These are phyloP conservation scores for Rhinogobio ventralis DNA, from an alignment of 2,797 vertebrate genomes.

Conservation along the genomic window DNA sequence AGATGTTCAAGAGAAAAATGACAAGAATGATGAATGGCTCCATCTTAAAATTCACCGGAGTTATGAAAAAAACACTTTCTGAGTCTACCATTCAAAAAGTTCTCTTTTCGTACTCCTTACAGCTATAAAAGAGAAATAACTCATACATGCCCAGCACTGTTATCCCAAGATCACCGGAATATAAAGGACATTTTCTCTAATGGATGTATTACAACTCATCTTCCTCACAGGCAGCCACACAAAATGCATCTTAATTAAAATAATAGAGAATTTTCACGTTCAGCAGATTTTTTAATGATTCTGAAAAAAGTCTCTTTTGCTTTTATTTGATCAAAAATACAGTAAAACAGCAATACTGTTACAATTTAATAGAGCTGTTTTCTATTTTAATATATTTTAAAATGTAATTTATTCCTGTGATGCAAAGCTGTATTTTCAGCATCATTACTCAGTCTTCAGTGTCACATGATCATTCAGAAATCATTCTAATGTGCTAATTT, in stretches of 20 bases:
- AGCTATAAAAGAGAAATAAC: conserved; percentile 26
- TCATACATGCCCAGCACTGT: conserved; percentile 14
- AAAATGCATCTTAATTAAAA: not conserved
- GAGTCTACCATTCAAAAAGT: not conserved
- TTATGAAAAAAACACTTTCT: conserved; percentile 11
- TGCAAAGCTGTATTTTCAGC: not conserved
- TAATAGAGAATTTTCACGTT: not conserved
- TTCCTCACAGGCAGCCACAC: not conserved
- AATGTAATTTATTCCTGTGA: not conserved
- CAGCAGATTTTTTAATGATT: not conserved
- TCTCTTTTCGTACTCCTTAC: not conserved
- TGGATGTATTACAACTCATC: not conserved
- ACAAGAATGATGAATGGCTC: conserved; percentile 53
- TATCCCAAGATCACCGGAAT: conserved; percentile 11
- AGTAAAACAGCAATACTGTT: not conserved
- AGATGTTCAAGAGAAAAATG: conserved; percentile 53
- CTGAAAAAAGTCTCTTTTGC: not conserved
- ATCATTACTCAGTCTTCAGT: not conserved
- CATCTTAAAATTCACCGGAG: conserved; percentile 39
- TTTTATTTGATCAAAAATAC: not conserved
- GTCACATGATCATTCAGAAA: not conserved
- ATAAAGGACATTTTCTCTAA: conserved; percentile 26
- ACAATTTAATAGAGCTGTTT: not conserved
- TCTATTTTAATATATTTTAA: not conserved
- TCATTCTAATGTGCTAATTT: not conserved